Base-by-base conservation (phyloP, 2,888 invertebrate species). In the Steromphala cineraria region DNA sequence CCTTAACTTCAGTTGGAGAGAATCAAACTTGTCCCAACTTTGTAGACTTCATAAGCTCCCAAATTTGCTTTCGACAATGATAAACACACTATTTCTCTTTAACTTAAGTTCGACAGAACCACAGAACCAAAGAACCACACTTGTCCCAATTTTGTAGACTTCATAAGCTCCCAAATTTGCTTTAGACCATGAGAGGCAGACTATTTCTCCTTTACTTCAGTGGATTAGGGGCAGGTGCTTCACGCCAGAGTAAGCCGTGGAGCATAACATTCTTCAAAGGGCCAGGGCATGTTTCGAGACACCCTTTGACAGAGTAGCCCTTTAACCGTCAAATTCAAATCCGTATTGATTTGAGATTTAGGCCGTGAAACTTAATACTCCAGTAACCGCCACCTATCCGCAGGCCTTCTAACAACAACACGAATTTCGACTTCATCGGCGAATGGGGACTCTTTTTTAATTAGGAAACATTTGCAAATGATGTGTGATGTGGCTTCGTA, bases 321-420 rank as follows among this genome's bases (percentile, higher is more conserved):
- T 71, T 71, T 71, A 71, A 71, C 40, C 71, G 71, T 71, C 71
- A 71, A 71, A 31, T 31, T 71, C 36, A 71, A 71, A 71, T 71
- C 71, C 71, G 71, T 71, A 71, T 71, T 71, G 71, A 71, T 71
- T 71, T 36, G 71, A 71, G 71, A 71, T 71, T 71, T 71, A 71
- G 71, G 31, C 40, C 28, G 71, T 71, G 71, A 40, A 71, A 71
- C 40, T 40, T 71, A 24, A 71, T 71, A 71, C 19, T 36, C 71
- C 40, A 19, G 71, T 36, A 31, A 28, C 31, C 10, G 40, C 28
- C 31, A 40, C 36, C 71, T 71, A 36, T 71, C 71, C 71, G n/a
- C 40, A 36, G 71, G 71, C 31, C 71, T 71, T 36, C 71, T 71
- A 15, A 40, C n/a, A 71, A 71, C 71, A 71, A 71, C 71, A 71